Base-by-base conservation (phyloP, 1,140 invertebrate genomes). In the Capitella teleta region DNA sequence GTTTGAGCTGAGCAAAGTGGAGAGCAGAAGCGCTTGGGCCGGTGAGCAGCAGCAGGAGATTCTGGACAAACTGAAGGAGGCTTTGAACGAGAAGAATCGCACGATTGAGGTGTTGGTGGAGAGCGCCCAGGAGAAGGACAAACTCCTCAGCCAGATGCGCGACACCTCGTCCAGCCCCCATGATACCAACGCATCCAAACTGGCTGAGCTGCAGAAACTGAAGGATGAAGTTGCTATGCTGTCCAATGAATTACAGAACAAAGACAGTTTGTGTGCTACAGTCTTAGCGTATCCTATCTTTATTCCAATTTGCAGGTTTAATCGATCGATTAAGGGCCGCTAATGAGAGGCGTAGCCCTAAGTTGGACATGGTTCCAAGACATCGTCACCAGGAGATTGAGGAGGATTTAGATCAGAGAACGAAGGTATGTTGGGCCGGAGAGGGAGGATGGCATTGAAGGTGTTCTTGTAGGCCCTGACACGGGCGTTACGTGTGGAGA, bases 41-140 rank as follows among this genome's bases (percentile, higher is more conserved):
- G 56, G 57, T 37, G 49, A 55, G 6, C 54, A 55, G 26, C 52
- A 59, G 23, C 38, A 49, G 42, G 51, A 57, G 14, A 46, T 52
- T 10, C 38, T 61, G 42, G 49, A 62, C 25, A 59, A 55, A 38
- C 18, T 61, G 50, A 52, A 52, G 32, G 30, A 48, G 19, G 53
- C 53, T 44, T 47, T 54, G 8, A 49, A 37, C 2, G 59, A 61
- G 21, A 61, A 59, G 30, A 52, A 61, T 47, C 55, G 59, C 48
- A 56, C 57, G 10, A 57, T 62, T 25, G 57, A 61, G 55, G 61
- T 61, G 28, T 46, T 63, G 42, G 54, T 63, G 28, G 61, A 57
- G n/a, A 61, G 60, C 49, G 56, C 50, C 16, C 52, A 51, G n/a
- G 58, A 63, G 46, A 63, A 63, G 45, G 61, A 63, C 24, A 52